These are phyloP conservation scores for Sebastes vulpes DNA, from an alignment of 2,797 vertebrate genomes.

Conservation along the genomic window DNA sequence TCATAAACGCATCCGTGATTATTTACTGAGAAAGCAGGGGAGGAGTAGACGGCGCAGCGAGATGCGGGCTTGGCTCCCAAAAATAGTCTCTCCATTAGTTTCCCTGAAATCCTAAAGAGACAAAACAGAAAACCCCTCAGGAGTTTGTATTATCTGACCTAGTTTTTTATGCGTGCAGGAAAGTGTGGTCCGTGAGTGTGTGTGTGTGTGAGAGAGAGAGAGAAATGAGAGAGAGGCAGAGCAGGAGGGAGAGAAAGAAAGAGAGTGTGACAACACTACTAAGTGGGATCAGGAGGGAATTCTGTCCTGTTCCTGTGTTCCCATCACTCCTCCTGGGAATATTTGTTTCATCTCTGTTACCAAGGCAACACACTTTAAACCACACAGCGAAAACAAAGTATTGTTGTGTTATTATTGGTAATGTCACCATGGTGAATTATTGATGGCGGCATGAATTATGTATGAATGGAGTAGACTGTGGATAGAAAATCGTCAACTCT, in stretches of 20 bases:
- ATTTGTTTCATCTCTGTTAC: slow-evolving; percentile 85
- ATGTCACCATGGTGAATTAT: slow-evolving; percentile 87
- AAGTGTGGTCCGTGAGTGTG: slow-evolving; percentile 69
- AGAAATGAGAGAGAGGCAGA: slow-evolving; percentile 20
- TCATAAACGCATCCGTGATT: slow-evolving; percentile 68
- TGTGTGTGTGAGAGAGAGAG: background rate
- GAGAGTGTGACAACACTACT: slow-evolving; percentile 79
- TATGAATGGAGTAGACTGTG: slow-evolving; percentile 77
- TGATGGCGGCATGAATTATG: slow-evolving; percentile 82
- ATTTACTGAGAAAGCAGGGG: slow-evolving; percentile 76
- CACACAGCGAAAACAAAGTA: slow-evolving; percentile 84
- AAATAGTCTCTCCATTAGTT: slow-evolving; percentile 87
- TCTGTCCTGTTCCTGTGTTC: slow-evolving; percentile 83
- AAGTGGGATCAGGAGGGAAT: slow-evolving; percentile 86
- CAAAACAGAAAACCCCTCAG: slow-evolving; percentile 85
- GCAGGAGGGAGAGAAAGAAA: slow-evolving; percentile 47
- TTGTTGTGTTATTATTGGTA: slow-evolving; percentile 88
- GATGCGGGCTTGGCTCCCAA: slow-evolving; percentile 80
- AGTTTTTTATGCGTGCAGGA: slow-evolving; percentile 80
- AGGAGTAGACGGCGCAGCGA: slow-evolving; percentile 64
- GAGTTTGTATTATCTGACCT: slow-evolving; percentile 87
- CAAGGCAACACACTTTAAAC: slow-evolving; percentile 83
- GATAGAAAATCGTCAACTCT: slow-evolving; percentile 81
- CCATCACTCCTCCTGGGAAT: slow-evolving; percentile 80
- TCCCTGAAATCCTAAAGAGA: slow-evolving; percentile 87